Evolutionary conservation across 2,888 invertebrate species (phyloP), one percentile per base, ranked within the genome.

Genomic region (Microplitis manilae): DNA sequence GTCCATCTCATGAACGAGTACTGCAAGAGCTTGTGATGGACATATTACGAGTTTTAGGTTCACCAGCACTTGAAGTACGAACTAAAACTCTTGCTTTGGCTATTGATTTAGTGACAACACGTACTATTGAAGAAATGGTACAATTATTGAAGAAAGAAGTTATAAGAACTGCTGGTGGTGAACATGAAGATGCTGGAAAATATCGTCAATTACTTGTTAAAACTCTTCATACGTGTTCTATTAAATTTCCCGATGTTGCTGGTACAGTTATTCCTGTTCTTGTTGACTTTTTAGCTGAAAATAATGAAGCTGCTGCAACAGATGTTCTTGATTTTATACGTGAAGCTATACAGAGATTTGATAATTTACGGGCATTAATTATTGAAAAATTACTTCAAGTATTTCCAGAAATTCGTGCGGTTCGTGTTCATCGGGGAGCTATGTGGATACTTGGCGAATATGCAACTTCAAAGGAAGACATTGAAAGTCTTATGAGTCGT

Each of bases 381-480:
- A 95, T 98, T 81, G 94, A 96, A 91, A 90, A 89, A 79, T 81
- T 90, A 1, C 81, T 90, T 4, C 89, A 90, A 82, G 89, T 95
- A 2, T 96, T 98, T 86, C 93, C 95, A 0, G 93, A 94, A 79
- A 97, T 99, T 84, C 95, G 96, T 84, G 96, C 96, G n/a, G 95
- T 96, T 4, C 96, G 96, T 91, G 95, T 98, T 40, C 96, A 97
- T 84, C 94, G 98, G 79, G 96, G 97, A 0, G 97, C 98, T 1
- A 92, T 99, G 75, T 99, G 99, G 99, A 96, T 99, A 86, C 92
- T 98, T 78, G 99, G 99, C 5, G 98, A 99, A 90, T 99, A 98
- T 90, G 96, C 98, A 1, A 94, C 94, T 77, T 93, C 93, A 0
- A 91, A 93, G 39, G 92, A 93, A 20, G 95, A 97, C 81, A 96